Base-by-base conservation (phyloP, 2,888 invertebrate genomes). In the Chymomyza fuscimana region DNA sequence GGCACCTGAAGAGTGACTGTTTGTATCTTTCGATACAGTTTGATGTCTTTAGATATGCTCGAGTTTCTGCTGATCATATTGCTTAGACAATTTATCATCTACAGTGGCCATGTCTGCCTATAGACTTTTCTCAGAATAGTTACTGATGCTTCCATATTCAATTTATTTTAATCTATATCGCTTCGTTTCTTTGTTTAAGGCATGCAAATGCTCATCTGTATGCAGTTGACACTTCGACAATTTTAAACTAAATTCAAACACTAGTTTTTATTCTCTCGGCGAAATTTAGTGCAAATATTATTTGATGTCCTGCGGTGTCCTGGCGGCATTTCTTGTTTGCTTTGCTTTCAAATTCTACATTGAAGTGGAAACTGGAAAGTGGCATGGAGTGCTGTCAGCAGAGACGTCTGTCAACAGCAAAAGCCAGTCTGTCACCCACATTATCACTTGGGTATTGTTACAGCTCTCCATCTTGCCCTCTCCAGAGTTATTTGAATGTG, bases 251-350 rank as follows among this genome's bases (percentile, higher is more conserved):
- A 69, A 62, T 77, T 64, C 66, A 60, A 65, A 60, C 69, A 77
- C 29, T 16, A 71, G 79, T 70, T 46, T 10, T 12, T 46, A 46
- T 46, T 46, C 40, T 46, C 40, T 46, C 40, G 12, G 40, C 40
- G 69, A 72, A 73, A 78, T 74, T 73, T 69, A 79, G 81, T 74
- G 76, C 83, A 87, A 84, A 84, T 87, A 84, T 87, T 84, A 86
- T 87, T 86, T 82, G 87, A 81, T 86, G 81, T 87, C 86, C 83
- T 77, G 86, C 81, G 87, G 86, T 77, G 81, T 54, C 67, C 73
- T 79, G 79, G 65, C 71, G 67, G 36, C 81, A 81, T 72, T 80
- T 82, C 82, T 85, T 84, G 87, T 87, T 84, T 84, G 83, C 83
- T 67, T 65, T 74, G 79, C 86, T 77, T 79, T 76, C 63, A 71